Percentiles rank a stretch among this genome's conserved stretches.
These are phyloP conservation scores for Heliconius hortense DNA, from an alignment of 2,888 invertebrate species.

Conservation along the genomic window DNA sequence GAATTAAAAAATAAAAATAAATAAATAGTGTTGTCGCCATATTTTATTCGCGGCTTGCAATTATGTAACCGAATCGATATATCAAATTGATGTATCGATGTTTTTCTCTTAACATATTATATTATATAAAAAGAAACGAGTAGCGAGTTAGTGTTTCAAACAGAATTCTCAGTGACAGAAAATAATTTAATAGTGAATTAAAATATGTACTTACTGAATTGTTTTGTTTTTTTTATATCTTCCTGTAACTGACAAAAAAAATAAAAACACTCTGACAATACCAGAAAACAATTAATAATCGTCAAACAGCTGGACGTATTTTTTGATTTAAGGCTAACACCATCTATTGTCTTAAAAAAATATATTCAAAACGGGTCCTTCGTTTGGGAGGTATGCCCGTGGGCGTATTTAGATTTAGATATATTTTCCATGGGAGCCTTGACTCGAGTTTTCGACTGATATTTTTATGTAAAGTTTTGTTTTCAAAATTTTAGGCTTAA, in stretches of 20 bases:
- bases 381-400: no score
- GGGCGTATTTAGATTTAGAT: no score
- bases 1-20: slow-evolving; percentile 28
- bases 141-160: slow-evolving; percentile 39
- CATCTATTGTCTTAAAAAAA: no score
- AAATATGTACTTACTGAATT: slow-evolving; percentile 42
- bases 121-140: slow-evolving; percentile 24
- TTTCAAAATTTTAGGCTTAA: no score
- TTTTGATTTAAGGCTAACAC: no score
- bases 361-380: no score
- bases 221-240: slow-evolving; percentile 17
- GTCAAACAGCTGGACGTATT: no score
- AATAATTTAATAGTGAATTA: slow-evolving; percentile 43
- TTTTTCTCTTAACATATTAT: slow-evolving; percentile 40
- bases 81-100: slow-evolving; percentile 53
- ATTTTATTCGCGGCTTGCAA: slow-evolving; percentile 38
- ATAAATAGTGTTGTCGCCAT: slow-evolving; percentile 33
- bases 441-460: no score
- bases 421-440: no score
- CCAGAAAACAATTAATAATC: no score
- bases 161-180: slow-evolving; percentile 39
- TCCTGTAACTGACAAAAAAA: neutral
- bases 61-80: slow-evolving; percentile 38
- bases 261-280: no score
- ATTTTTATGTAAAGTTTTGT: no score